These are phyloP conservation scores for Atractosteus spatula DNA, from an alignment of 2,113 vertebrate species.

Conservation along the genomic window DNA sequence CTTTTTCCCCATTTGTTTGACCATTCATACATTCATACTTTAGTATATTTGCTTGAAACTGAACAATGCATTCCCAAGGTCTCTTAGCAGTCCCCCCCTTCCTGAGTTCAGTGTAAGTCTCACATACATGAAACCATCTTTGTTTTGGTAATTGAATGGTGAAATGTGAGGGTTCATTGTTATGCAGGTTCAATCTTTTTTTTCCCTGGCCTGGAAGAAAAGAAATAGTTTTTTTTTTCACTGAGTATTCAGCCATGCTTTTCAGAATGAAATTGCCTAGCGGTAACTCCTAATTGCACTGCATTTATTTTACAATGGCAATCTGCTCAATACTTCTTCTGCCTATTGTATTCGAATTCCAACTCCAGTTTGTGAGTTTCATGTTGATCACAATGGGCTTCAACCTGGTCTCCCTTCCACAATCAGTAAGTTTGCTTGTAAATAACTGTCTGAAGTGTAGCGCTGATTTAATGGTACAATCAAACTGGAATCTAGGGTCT, in stretches of 20 bases:
- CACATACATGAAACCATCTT: constrained; percentile 42
- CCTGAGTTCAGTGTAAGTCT: constrained; percentile 34
- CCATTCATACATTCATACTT: neutral
- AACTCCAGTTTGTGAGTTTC: neutral
- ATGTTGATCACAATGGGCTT: neutral
- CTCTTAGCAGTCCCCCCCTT: neutral
- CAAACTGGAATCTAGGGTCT: too few relatives aligned
- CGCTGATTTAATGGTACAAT: too few relatives aligned
- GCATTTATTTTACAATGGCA: constrained; percentile 55
- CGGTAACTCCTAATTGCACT: constrained; percentile 60
- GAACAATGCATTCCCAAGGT: neutral
- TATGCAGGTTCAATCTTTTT: constrained; percentile 45
- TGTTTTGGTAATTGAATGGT: constrained; percentile 46
- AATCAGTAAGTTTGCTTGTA: too few relatives aligned
- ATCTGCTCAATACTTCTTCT: neutral
- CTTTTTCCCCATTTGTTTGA: neutral
- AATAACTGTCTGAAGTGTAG: too few relatives aligned
- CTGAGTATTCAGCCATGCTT: constrained; percentile 39
- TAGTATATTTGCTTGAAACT: neutral
- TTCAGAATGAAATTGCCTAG: constrained; percentile 54
- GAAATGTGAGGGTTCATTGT: constrained; percentile 38
- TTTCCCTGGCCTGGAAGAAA: constrained; percentile 30
- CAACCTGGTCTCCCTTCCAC: too few relatives aligned
- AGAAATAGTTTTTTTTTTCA: constrained; percentile 35
- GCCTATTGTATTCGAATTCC: neutral